A percentile compares a stretch with the other conserved stretches of the same genome.
Conservation (phyloP, 2,797 vertebrate species). For the Decapterus maruadsi region DNA sequence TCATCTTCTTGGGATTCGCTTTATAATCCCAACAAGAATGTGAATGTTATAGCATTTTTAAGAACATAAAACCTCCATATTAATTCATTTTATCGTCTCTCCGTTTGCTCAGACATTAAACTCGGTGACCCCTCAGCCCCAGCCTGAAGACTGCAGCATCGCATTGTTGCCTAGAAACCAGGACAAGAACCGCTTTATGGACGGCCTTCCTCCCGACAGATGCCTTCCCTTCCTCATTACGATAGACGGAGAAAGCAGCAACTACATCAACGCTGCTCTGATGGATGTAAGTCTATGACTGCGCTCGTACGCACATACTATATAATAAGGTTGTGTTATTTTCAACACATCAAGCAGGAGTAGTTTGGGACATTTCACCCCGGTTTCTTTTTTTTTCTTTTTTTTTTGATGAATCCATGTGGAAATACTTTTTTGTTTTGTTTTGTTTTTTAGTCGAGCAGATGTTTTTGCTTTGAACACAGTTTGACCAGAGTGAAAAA, state of each 20-base stretch:
- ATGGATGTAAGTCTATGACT: constrained; percentile 80
- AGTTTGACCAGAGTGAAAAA: constrained; percentile 8
- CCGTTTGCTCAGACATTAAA: constrained; percentile 92
- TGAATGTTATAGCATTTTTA: neutral
- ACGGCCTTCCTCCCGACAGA: constrained; percentile 98
- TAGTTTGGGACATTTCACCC: constrained; percentile 65
- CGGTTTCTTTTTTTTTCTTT: neutral
- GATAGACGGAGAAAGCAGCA: constrained; percentile 99
- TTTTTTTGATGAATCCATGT: neutral
- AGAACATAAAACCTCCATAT: too few relatives aligned
- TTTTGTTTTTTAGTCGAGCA: neutral
- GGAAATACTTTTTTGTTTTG: neutral
- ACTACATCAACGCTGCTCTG: constrained; percentile 92
- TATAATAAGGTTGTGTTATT: constrained; percentile 53
- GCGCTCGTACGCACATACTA: neutral
- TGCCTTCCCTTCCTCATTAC: constrained; percentile 99
- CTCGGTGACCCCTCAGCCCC: constrained; percentile 98
- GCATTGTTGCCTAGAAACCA: constrained; percentile 98
- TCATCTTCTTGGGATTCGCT: neutral
- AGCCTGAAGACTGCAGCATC: constrained; percentile 99
- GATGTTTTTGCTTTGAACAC: constrained; percentile 40
- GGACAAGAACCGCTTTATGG: constrained; percentile 99
- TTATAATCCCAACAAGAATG: neutral
- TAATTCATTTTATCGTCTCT: neutral
- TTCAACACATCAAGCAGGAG: constrained; percentile 62